Conservation (phyloP, 2,888 invertebrate species). For the Epicampocera succincta region DNA sequence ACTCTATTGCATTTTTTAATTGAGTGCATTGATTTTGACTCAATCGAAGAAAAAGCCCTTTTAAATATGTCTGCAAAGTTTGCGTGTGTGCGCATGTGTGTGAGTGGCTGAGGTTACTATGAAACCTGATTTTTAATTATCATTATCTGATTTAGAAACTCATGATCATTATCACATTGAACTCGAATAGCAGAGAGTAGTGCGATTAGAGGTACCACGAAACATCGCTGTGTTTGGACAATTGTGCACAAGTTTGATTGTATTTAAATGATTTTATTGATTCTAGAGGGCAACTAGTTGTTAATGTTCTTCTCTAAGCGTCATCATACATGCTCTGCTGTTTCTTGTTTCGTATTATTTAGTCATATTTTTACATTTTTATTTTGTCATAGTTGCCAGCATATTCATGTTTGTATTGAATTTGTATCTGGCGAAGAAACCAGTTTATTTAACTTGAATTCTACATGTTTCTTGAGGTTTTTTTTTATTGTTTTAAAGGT, state of each 20-base stretch:
- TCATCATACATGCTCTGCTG: slow-evolving; percentile 34
- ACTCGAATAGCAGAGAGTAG: slow-evolving; percentile 22
- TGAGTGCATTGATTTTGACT: slow-evolving; percentile 51
- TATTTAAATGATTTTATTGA: slow-evolving; percentile 14
- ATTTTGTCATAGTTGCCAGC: neutral
- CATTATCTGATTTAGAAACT: slow-evolving; percentile 15
- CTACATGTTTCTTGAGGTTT: slow-evolving; percentile 15
- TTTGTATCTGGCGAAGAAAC: slow-evolving; percentile 46
- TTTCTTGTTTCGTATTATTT: slow-evolving; percentile 27
- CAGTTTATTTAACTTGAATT: slow-evolving; percentile 51
- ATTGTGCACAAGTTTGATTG: neutral
- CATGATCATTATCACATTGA: slow-evolving; percentile 31
- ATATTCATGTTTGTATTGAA: neutral
- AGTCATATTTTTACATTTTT: neutral
- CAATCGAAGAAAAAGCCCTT: slow-evolving; percentile 36
- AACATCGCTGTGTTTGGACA: neutral
- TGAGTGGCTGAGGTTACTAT: neutral
- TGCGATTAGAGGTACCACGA: neutral
- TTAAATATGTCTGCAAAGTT: neutral
- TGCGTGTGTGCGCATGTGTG: neutral
- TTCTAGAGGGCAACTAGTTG: slow-evolving; percentile 48
- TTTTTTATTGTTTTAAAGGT: slow-evolving; percentile 32
- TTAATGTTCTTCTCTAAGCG: slow-evolving; percentile 14
- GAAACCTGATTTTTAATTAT: slow-evolving; percentile 43
- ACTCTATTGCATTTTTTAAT: slow-evolving; percentile 3